Evolutionary conservation across 2,113 vertebrate genomes (phyloP).

Genomic region (Carollia perspicillata): DNA sequence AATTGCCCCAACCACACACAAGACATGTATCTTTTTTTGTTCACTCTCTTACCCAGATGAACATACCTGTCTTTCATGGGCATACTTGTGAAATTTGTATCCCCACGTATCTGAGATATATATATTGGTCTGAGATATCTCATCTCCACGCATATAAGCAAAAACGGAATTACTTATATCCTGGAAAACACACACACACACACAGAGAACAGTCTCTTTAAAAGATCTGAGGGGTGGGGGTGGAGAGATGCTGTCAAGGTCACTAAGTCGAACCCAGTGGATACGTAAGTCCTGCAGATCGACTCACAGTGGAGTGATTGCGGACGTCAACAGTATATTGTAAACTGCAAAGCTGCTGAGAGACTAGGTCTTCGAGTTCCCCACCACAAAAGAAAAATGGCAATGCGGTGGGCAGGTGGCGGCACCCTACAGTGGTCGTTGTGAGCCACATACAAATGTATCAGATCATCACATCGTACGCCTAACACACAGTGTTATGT

Average conservation of each 20-base stretch:
- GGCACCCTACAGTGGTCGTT: neutral
- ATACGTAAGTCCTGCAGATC: neutral
- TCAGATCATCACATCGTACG: neutral
- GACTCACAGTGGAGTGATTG: neutral
- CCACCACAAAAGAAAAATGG: neutral
- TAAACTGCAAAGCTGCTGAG: neutral
- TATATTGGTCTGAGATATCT: neutral
- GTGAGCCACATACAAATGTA: no score
- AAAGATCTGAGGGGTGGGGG: neutral
- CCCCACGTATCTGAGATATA: constrained; percentile 27
- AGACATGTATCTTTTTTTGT: neutral
- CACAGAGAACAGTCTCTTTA: neutral
- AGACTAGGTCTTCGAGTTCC: neutral
- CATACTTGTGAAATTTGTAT: neutral
- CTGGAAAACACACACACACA: neutral
- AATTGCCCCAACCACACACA: neutral
- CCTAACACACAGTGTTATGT: neutral
- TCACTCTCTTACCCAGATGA: neutral
- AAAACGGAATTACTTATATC: neutral
- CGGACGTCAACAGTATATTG: neutral
- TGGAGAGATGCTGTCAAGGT: neutral
- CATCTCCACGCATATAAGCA: neutral
- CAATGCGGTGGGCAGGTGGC: neutral
- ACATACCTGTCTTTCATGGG: neutral
- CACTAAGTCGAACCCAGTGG: neutral